Conservation (phyloP, 2,797 vertebrate species). For the Pipistrellus kuhlii region DNA sequence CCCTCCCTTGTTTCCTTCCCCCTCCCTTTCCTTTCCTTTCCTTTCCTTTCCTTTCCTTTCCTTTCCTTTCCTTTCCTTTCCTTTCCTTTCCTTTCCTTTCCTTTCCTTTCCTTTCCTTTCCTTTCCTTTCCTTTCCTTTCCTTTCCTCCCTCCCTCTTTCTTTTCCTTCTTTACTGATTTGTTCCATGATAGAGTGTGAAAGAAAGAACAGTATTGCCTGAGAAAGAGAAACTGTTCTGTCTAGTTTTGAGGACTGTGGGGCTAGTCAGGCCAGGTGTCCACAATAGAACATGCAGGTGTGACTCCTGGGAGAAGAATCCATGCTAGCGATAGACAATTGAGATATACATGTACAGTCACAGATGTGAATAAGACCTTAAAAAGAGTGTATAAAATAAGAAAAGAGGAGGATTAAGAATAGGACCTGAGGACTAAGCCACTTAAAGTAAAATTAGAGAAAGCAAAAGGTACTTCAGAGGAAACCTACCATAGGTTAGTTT, state of each 20-base stretch:
- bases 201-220: not conserved
- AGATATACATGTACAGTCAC: not conserved
- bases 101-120: fast-evolving
- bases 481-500: not conserved
- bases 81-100: too few relatives aligned
- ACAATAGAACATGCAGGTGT: not conserved
- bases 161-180: not conserved
- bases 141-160: too few relatives aligned
- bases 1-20: fast-evolving
- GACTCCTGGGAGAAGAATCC: not conserved
- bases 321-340: not conserved
- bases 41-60: not conserved
- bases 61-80: fast-evolving
- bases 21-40: not conserved
- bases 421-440: not conserved
- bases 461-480: not conserved
- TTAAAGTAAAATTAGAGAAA: not conserved
- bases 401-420: not conserved
- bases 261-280: not conserved
- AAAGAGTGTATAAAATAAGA: not conserved
- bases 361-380: not conserved
- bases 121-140: fast-evolving
- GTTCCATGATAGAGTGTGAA: not conserved
- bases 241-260: not conserved
- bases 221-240: not conserved